A percentile compares a stretch with the other conserved stretches of the same genome.
phyloP scores from a whole-genome alignment of 2,888 invertebrate genomes.

The Agonum fuliginosum region DNA sequence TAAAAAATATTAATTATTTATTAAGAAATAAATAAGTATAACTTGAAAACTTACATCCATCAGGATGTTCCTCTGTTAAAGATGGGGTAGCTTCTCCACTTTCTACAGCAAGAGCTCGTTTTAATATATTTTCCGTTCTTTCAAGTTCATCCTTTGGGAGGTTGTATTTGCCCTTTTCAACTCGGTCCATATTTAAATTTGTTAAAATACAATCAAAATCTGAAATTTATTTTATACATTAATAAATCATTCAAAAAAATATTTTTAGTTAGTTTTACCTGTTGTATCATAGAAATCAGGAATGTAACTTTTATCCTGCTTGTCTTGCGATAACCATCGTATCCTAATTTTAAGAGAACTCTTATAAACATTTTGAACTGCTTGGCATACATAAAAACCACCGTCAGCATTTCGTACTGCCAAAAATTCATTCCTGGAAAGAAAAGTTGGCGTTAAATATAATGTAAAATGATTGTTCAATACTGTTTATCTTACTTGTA shows the following conservation, averaged over 20 bases:
- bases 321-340: conserved; percentile 90
- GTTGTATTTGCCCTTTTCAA: conserved; percentile 82
- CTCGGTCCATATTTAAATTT: conserved; percentile 84
- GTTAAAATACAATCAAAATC: conserved; percentile 93
- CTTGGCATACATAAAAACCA: conserved; percentile 91
- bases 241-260: conserved; percentile 39
- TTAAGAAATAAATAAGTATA: too few species aligned
- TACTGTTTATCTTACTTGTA: conserved; percentile 81
- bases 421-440: conserved; percentile 87
- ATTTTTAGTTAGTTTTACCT: conserved; percentile 76
- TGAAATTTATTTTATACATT: conserved; percentile 68
- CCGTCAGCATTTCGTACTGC: conserved; percentile 94
- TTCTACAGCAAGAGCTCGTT: conserved; percentile 88
- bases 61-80: conserved; percentile 89
- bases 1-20: conserved; percentile 67
- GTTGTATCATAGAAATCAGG: conserved; percentile 94
- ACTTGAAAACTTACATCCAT: conserved; percentile 86
- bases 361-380: conserved; percentile 92
- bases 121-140: conserved; percentile 88
- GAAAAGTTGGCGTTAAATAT: conserved; percentile 63
- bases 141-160: conserved; percentile 84
- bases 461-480: conserved; percentile 7
- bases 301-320: conserved; percentile 82
- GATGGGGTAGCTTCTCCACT: conserved; percentile 79
- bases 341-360: conserved; percentile 90